Conservation (phyloP, 2,113 vertebrate species). For the Delphinapterus leucas region DNA sequence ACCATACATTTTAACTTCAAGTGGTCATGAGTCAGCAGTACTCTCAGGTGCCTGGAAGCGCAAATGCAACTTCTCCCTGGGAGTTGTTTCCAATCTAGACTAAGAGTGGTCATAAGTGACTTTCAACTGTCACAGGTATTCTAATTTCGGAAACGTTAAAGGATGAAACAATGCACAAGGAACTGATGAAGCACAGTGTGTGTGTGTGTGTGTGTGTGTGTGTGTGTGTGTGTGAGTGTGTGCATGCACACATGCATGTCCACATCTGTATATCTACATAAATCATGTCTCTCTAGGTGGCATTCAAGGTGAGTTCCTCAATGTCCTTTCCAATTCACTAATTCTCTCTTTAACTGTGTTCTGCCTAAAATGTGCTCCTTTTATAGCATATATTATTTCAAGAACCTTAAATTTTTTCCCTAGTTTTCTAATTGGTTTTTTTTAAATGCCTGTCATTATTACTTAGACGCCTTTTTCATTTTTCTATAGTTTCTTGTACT, state of each 20-base stretch:
- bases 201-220: too few relatives aligned
- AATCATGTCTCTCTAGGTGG: fast-evolving
- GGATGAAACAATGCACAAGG: too few relatives aligned
- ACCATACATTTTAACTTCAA: neutral
- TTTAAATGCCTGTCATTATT: neutral
- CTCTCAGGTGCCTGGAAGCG: neutral
- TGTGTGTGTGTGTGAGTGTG: too few relatives aligned
- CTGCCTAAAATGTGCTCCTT: neutral
- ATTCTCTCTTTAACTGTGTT: neutral
- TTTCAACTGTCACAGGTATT: fast-evolving
- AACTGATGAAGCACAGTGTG: fast-evolving
- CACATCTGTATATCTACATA: fast-evolving
- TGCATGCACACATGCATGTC: fast-evolving
- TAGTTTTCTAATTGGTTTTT: neutral
- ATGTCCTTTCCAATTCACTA: neutral
- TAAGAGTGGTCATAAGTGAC: neutral
- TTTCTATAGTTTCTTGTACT: neutral
- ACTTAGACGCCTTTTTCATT: neutral
- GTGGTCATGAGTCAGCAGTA: fast-evolving
- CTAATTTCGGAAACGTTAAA: neutral
- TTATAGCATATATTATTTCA: neutral
- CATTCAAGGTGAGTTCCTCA: neutral
- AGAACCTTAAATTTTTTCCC: neutral
- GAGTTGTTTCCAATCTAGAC: neutral
- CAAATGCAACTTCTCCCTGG: neutral